Conservation (phyloP, 1,140 invertebrate genomes). For the Tyrophagus putrescentiae region DNA sequence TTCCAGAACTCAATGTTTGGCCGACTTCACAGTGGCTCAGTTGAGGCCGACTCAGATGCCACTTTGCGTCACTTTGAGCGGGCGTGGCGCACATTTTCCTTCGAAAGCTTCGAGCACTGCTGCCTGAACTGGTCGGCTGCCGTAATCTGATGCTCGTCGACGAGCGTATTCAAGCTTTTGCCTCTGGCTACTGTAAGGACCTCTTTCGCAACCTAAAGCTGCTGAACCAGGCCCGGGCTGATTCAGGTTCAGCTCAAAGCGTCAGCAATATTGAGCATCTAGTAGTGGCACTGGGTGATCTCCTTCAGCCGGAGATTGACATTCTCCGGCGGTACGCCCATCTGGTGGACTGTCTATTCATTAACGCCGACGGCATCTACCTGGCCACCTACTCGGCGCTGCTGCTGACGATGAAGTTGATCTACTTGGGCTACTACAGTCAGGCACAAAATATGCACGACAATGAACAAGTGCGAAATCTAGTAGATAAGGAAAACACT, state of each 20-base stretch:
- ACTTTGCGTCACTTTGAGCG: neutral
- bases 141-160: conserved; percentile 67
- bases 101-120: conserved; percentile 47
- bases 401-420: conserved; percentile 62
- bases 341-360: conserved; percentile 44
- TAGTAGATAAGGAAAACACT: no score
- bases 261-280: neutral
- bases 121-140: conserved; percentile 53
- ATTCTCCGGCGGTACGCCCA: conserved; percentile 24
- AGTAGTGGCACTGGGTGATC: neutral
- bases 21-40: no score
- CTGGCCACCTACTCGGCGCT: conserved; percentile 69
- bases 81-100: conserved; percentile 43
- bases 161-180: conserved; percentile 72
- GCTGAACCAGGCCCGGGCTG: neutral
- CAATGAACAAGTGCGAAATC: no score
- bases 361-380: conserved; percentile 89
- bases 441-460: no score
- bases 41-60: no score
- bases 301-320: conserved; percentile 18
- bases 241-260: neutral
- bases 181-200: conserved; percentile 78
- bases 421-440: conserved; percentile 57
- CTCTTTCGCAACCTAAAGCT: conserved; percentile 16
- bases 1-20: no score